Evolutionary conservation across 2,113 vertebrate genomes (phyloP), one percentile per base, ranked within the genome.

Genomic region (Cochlearius cochlearius): DNA sequence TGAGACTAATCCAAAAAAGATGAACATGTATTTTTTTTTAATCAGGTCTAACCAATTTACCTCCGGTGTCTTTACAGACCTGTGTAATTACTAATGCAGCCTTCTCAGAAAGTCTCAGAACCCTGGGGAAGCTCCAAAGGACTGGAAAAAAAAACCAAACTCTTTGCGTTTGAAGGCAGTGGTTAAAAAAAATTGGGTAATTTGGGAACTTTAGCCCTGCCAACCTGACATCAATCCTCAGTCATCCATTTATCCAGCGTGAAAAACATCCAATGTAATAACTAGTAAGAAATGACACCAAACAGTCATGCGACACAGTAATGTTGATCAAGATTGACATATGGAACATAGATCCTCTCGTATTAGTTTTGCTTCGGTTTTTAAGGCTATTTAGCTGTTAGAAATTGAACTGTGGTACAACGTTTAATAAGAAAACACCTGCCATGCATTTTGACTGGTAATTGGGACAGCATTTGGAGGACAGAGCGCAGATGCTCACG

Each of bases 21-120:
- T 36, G 47, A 91, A 23, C 59, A 77, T 47, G 23, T n/a, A 17
- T 45, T 68, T 82, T 62, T 62, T 92, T 94, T 74, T 32, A 71
- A 39, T 63, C 32, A 43, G 18, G 20, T 89, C 84, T 87, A 66
- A 60, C 29, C 63, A 81, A 55, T 50, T 87, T 71, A 81, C 10
- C 90, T 67, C 38, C 10, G 0, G 11, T 74, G 34, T 58, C 36
- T 63, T 92, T 67, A 67, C 3, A 4, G 91, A 82, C 17, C 79
- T 50, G 6, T 38, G n/a, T 66, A 74, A 75, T 72, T 79, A 62
- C 11, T 71, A 50, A 73, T 9, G 18, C 41, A 84, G 41, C 39
- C 68, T 81, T 85, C 77, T 85, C 60, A 73, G 80, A 95, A 90
- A 68, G 34, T 53, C 75, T 69, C 30, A 20, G 50, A 91, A 88